A percentile compares a stretch with the other conserved stretches of the same genome.
Evolutionary conservation across 1,140 invertebrate genomes (phyloP).

Genomic region (Hyles euphorbiae): DNA sequence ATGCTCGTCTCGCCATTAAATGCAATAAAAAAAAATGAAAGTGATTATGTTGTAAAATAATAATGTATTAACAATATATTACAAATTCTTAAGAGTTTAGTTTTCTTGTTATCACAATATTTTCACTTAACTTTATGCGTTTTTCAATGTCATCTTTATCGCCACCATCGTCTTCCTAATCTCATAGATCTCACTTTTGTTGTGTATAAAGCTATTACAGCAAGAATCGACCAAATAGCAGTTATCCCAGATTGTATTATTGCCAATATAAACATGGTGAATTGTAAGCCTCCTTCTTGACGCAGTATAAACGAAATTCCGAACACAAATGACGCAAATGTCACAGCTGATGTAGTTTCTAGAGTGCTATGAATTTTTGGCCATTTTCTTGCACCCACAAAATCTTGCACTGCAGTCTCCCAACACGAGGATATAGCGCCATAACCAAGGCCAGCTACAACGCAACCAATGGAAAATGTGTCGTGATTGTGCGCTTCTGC

Average conservation of each 20-base stretch:
- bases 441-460: slow-evolving; percentile 55
- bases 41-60: slow-evolving; percentile 5
- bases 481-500: slow-evolving; percentile 49
- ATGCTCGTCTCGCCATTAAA: no score
- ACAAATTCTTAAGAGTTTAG: slow-evolving; percentile 6
- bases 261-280: slow-evolving; percentile 46
- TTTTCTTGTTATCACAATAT: background rate
- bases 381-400: slow-evolving; percentile 59
- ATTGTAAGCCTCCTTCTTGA: slow-evolving; percentile 39
- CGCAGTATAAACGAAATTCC: slow-evolving; percentile 39
- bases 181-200: slow-evolving; percentile 47
- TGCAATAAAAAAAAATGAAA: no score
- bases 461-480: slow-evolving; percentile 53
- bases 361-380: slow-evolving; percentile 59
- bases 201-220: slow-evolving; percentile 40
- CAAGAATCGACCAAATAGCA: slow-evolving; percentile 47
- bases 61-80: slow-evolving; percentile 8
- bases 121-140: background rate
- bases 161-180: slow-evolving; percentile 28
- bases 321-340: slow-evolving; percentile 36
- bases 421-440: slow-evolving; percentile 55
- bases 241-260: slow-evolving; percentile 34
- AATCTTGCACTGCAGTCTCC: slow-evolving; percentile 58
- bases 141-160: slow-evolving; percentile 4
- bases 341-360: slow-evolving; percentile 50